Conservation (phyloP, 2,888 invertebrate species). For the Sinopyrophorus schimmeli region DNA sequence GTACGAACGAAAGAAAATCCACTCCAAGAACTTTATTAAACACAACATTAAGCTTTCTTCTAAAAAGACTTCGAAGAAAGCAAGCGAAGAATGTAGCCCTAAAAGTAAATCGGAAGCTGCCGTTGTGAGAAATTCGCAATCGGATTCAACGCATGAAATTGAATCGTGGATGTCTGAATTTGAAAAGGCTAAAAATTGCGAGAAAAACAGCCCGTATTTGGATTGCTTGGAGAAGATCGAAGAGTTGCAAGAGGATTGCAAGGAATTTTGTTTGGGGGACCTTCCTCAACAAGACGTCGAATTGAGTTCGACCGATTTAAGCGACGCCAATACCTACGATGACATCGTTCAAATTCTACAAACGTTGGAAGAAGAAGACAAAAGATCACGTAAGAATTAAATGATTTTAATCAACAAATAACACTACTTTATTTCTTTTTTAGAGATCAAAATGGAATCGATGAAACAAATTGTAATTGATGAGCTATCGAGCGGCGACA, state of each 20-base stretch:
- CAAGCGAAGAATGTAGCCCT: no score
- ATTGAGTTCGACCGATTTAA: constrained; percentile 16
- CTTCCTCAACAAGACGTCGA: constrained; percentile 38
- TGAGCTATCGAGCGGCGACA: constrained; percentile 26
- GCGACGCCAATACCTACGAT: constrained; percentile 48
- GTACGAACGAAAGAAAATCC: constrained; percentile 13
- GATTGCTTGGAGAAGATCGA: constrained; percentile 44
- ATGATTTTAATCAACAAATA: background rate
- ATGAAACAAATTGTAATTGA: constrained; percentile 48
- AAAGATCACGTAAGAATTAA: constrained; percentile 50
- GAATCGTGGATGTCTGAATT: constrained; percentile 47
- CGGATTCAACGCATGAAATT: constrained; percentile 9
- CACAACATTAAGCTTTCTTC: constrained; percentile 19
- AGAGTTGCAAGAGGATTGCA: constrained; percentile 30
- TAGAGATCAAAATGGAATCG: constrained; percentile 47
- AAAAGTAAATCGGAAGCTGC: background rate
- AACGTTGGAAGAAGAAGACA: constrained; percentile 56
- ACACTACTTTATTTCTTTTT: constrained; percentile 19
- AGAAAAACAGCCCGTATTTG: constrained; percentile 42
- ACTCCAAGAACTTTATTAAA: constrained; percentile 21
- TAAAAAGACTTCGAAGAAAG: background rate
- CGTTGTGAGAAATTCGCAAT: constrained; percentile 2
- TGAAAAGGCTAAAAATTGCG: constrained; percentile 7
- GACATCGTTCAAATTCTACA: constrained; percentile 56
- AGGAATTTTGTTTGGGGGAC: constrained; percentile 21